phyloP scores from a whole-genome alignment of 1,140 invertebrate genomes.

The Papilio dardanus region DNA sequence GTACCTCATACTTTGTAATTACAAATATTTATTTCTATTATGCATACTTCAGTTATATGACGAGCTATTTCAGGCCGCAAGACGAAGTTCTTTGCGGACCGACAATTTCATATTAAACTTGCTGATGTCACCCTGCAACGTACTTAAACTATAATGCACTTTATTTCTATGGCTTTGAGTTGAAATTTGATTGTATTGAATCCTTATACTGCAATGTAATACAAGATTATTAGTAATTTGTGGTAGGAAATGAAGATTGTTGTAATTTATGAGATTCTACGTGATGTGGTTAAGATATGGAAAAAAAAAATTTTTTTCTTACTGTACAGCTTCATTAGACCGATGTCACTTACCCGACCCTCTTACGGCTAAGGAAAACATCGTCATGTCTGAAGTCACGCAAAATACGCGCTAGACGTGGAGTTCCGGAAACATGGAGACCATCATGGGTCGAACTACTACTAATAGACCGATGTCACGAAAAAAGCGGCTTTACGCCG shows the following conservation, averaged over 20 bases:
- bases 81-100: constrained; percentile 35
- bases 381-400: too few species aligned
- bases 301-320: neutral
- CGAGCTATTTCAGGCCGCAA: constrained; percentile 39
- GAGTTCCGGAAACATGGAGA: too few species aligned
- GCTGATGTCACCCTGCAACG: constrained; percentile 19
- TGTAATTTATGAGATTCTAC: constrained; percentile 20
- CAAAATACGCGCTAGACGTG: too few species aligned
- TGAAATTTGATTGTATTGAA: neutral
- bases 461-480: too few species aligned
- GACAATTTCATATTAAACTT: constrained; percentile 30
- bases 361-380: too few species aligned
- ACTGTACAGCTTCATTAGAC: neutral
- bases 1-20: too few species aligned
- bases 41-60: constrained; percentile 31
- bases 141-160: neutral
- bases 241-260: neutral
- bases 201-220: neutral
- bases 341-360: too few species aligned
- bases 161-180: neutral
- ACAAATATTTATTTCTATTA: neutral
- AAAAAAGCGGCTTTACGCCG: too few species aligned
- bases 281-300: neutral
- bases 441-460: too few species aligned
- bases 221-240: constrained; percentile 15